Percentiles rank a stretch among this genome's conserved stretches.
These are phyloP conservation scores for Vimba vimba DNA, from an alignment of 2,113 vertebrate species.

Conservation along the genomic window DNA sequence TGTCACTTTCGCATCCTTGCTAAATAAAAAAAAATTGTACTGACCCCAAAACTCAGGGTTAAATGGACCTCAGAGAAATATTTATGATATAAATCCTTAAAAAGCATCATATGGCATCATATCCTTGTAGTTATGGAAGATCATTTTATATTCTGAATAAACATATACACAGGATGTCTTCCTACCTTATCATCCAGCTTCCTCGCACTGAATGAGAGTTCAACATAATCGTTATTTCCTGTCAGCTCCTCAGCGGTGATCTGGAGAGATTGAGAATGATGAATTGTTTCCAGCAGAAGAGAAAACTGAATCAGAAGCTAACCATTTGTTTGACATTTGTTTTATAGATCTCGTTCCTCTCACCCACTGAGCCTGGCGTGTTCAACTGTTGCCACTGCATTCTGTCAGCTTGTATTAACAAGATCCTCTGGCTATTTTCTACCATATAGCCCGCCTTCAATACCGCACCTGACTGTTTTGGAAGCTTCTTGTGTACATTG, in stretches of 20 bases:
- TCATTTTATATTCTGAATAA: not conserved
- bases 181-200: constrained; percentile 98
- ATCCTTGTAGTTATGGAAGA: not conserved
- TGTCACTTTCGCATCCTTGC: not conserved
- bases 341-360: constrained; percentile 13
- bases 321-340: constrained; percentile 6
- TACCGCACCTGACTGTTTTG: not conserved
- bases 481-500: not conserved
- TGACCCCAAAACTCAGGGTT: not conserved
- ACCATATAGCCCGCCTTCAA: not conserved
- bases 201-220: constrained; percentile 94
- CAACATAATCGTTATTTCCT: constrained; percentile 96
- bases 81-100: not conserved
- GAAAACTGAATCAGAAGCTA: not conserved
- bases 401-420: constrained; percentile 19
- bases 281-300: not conserved
- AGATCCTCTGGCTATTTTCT: not conserved
- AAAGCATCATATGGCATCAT: not conserved
- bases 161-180: not conserved
- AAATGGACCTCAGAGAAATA: not conserved
- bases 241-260: constrained; percentile 95
- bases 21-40: not conserved
- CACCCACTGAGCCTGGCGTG: not conserved
- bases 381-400: not conserved
- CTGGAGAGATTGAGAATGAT: constrained; percentile 65